phyloP scores from a whole-genome alignment of 1,140 invertebrate species.

The Drosophila seguyi region DNA sequence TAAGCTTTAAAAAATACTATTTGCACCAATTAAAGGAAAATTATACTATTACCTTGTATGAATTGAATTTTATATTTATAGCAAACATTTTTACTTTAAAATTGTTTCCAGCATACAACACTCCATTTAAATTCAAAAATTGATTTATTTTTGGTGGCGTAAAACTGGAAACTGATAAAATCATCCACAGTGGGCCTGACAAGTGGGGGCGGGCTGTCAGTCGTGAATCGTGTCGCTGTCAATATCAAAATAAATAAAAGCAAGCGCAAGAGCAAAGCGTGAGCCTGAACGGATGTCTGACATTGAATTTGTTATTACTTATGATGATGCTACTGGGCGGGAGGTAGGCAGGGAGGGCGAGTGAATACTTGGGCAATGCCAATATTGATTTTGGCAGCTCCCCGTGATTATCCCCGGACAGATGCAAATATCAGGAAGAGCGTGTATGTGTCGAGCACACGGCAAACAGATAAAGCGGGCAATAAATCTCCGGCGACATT shows the following conservation, averaged over 20 bases:
- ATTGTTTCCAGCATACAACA: not conserved
- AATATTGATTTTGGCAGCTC: conserved; percentile 53
- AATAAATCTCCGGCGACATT: conserved; percentile 65
- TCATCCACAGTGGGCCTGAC: conserved; percentile 4
- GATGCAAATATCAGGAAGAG: conserved; percentile 42
- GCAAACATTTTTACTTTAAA: not conserved
- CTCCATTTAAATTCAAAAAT: conserved; percentile 11
- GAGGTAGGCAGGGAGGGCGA: not conserved
- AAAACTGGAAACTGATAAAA: conserved; percentile 18
- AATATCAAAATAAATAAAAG: conserved; percentile 26
- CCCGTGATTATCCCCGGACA: conserved; percentile 16
- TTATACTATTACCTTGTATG: not conserved
- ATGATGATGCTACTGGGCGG: conserved; percentile 21
- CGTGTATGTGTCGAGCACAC: conserved; percentile 7
- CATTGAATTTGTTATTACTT: conserved; percentile 39
- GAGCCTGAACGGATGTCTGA: conserved; percentile 15
- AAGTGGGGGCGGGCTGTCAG: conserved; percentile 18
- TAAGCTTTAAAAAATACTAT: too few species aligned
- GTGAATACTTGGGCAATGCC: conserved; percentile 1
- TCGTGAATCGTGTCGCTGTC: conserved; percentile 22
- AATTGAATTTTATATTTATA: not conserved
- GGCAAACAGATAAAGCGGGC: conserved; percentile 35
- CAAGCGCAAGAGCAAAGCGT: conserved; percentile 1
- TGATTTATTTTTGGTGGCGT: conserved; percentile 3
- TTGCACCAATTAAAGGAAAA: too few species aligned